Base-by-base conservation (phyloP, 2,888 invertebrate genomes). In the Nemoura dubitans region DNA sequence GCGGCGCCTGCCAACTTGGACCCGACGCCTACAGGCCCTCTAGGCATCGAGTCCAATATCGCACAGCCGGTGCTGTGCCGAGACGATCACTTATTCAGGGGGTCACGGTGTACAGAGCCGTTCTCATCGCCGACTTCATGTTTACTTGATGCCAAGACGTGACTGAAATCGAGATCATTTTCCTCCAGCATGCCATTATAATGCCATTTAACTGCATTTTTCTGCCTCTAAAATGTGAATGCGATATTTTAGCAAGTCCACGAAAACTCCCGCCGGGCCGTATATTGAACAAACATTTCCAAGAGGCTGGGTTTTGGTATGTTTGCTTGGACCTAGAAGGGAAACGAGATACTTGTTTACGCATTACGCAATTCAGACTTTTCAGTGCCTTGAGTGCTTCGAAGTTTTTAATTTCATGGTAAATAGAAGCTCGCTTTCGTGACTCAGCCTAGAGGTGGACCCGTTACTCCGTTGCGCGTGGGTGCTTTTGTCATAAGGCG, bases 71-170 rank as follows among this genome's bases (percentile, higher is more conserved):
- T 10, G 3, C 36, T 80, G 14, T 83, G 83, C n/a, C n/a, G n/a
- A n/a, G n/a, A n/a, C n/a, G 10, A 26, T 84, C 28, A 59, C 84
- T 84, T 84, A 84, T 84, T 84, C 43, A 84, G 21, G 27, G 16
- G 26, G 84, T 76, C 84, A 84, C 76, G 84, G 14, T 84, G 3
- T 21, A 21, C 59, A 59, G 14, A 16, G 2, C 59, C 59, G 14
- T 21, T 59, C 59, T 59, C 14, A 1, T 59, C 59, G 3, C 59
- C 0, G 84, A 43, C 76, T 84, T 84, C 84, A 59, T 84, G 59
- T 76, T 76, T 84, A 84, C 84, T 84, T 84, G 3, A 76, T 82
- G 16, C 36, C 76, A 6, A 29, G 81, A 30, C 28, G 81, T 30
- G 28, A n/a, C 81, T n/a, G 29, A 28, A 81, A 81, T 6, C 0